Conservation (phyloP, 92 coral and sea anemone species). For the Phymanthus crucifer region DNA sequence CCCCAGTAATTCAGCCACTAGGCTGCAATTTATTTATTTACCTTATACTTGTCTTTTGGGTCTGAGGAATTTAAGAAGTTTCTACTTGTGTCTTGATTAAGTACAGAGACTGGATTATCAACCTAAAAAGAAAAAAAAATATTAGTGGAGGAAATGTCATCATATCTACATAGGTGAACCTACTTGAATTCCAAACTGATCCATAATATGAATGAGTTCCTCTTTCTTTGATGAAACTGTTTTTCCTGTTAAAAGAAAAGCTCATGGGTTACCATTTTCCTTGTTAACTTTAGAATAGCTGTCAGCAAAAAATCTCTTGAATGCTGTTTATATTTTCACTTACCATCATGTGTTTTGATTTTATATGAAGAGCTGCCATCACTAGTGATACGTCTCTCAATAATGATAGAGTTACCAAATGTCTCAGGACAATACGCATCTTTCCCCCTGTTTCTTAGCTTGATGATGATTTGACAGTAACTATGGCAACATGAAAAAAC, state of each 20-base stretch:
- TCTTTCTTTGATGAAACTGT: slow-evolving; percentile 84
- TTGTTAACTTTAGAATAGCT: neutral
- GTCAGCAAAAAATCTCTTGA: neutral
- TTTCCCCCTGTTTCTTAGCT: slow-evolving; percentile 79
- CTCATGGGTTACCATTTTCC: neutral
- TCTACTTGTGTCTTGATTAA: slow-evolving; percentile 96
- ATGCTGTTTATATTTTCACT: neutral
- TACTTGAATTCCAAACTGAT: slow-evolving; percentile 97
- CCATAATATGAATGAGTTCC: slow-evolving; percentile 85
- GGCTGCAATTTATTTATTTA: too few relatives aligned
- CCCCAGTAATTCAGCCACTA: too few relatives aligned
- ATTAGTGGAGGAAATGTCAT: neutral
- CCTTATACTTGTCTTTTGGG: slow-evolving; percentile 94
- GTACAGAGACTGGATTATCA: slow-evolving; percentile 91
- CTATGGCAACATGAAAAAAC: slow-evolving; percentile 28
- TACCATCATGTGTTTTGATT: slow-evolving; percentile 77
- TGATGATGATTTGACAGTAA: slow-evolving; percentile 69
- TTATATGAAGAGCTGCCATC: slow-evolving; percentile 89
- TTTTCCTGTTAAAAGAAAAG: slow-evolving; percentile 51
- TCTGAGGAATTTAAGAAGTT: slow-evolving; percentile 89
- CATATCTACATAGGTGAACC: neutral
- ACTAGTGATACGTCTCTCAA: slow-evolving; percentile 78
- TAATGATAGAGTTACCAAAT: slow-evolving; percentile 73
- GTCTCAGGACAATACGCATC: slow-evolving; percentile 82
- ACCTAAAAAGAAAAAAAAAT: slow-evolving; percentile 44